These are phyloP conservation scores for Naja naja DNA, from an alignment of 2,113 vertebrate species.

Conservation along the genomic window DNA sequence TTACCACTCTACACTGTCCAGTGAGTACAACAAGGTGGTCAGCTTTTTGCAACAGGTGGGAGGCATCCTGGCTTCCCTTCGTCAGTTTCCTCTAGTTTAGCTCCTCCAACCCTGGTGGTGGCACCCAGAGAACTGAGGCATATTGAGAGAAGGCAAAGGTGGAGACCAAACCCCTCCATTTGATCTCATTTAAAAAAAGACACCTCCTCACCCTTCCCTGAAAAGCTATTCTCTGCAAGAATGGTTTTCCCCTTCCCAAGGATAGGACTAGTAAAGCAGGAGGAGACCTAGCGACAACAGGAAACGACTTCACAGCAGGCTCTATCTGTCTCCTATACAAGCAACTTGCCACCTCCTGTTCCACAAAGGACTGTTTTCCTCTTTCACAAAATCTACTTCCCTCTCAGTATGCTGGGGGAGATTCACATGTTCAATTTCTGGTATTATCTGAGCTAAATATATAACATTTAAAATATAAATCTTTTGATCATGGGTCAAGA, in stretches of 20 bases:
- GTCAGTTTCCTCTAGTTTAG: neutral
- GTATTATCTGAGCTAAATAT: neutral
- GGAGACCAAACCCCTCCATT: neutral
- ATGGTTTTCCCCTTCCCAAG: slow-evolving; percentile 8
- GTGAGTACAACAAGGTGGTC: neutral
- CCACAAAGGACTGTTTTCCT: slow-evolving; percentile 1
- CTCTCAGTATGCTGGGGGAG: neutral
- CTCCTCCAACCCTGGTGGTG: neutral
- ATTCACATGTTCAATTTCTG: neutral
- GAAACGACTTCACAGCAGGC: slow-evolving; percentile 27
- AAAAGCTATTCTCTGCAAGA: slow-evolving; percentile 26
- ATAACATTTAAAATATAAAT: neutral
- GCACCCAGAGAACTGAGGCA: neutral
- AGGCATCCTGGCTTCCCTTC: neutral
- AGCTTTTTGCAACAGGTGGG: neutral
- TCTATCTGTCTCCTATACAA: slow-evolving; percentile 22
- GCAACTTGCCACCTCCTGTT: slow-evolving; percentile 21
- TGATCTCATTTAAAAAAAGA: neutral
- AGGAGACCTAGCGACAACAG: slow-evolving; percentile 32
- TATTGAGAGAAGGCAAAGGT: neutral
- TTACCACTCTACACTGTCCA: neutral
- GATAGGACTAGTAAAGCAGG: neutral
- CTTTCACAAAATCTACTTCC: slow-evolving; percentile 44
- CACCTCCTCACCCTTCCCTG: neutral
- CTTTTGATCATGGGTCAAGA: neutral